Base-by-base conservation (phyloP, 2,113 vertebrate genomes). In the Carassius carassius region DNA sequence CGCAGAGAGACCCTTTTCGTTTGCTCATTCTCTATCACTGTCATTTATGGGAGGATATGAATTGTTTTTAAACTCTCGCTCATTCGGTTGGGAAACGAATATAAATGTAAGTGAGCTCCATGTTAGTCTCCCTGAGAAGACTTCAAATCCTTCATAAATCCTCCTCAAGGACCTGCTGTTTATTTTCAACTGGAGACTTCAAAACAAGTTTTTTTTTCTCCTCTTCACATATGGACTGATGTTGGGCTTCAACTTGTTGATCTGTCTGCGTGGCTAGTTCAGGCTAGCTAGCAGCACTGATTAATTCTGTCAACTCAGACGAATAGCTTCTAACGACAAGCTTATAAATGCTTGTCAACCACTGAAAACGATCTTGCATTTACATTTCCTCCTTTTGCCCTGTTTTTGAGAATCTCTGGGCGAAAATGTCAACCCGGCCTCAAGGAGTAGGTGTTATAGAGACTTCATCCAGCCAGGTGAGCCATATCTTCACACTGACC, bases 231-330 rank as follows among this genome's bases (percentile, higher is more conserved):
- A 84, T 86, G 86, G 86, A 88, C 84, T 75, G 76, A 84, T 86
- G 81, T 69, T 89, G 90, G 90, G 92, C 89, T 89, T 92, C 92
- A 93, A 95, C 94, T 94, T 95, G 94, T 95, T 95, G 94, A 95
- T 93, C 79, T 93, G 91, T 91, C 88, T 87, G 88, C 89, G 86
- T 90, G 80, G 90, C 88, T 90, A 89, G 91, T 85, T 90, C 91
- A 90, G 89, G 92, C 90, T 89, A 89, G 92, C 90, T 92, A 91
- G 92, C 91, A 65, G 58, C 65, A 47, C 74, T 67, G 32, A 21
- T 73, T 23, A 32, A 23, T 72, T 47, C 51, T 72, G 37, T 21
- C 44, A 14, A 16, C 41, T 41, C 16, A 44, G 37, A 19, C 78
- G 12, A 49, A 44, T 35, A 63, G 21, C 14, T 17, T 65, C 14